These are phyloP conservation scores for Hemibagrus wyckioides DNA, from an alignment of 2,113 vertebrate genomes.

Conservation along the genomic window DNA sequence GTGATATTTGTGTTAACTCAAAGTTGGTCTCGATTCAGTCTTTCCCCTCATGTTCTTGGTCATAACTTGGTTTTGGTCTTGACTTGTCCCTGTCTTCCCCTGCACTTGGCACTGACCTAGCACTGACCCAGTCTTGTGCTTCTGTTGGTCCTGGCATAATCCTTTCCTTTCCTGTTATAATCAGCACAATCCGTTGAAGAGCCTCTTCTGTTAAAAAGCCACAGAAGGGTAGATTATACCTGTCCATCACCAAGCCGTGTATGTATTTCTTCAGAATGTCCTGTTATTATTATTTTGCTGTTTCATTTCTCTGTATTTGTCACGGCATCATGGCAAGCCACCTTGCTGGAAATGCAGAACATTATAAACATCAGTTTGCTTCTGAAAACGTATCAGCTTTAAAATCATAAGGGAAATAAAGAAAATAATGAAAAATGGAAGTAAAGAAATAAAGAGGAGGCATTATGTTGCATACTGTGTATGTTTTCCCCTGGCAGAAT, in stretches of 20 bases:
- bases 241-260: background rate
- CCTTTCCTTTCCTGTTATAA: background rate
- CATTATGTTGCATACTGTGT: slow-evolving; percentile 26
- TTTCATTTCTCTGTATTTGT: background rate
- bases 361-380: background rate
- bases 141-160: background rate
- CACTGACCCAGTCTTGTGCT: background rate
- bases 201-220: background rate
- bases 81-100: background rate
- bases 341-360: slow-evolving; percentile 12
- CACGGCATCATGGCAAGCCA: background rate
- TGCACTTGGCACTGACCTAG: background rate
- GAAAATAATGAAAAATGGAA: slow-evolving; percentile 1
- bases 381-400: background rate
- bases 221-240: background rate
- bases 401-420: slow-evolving; percentile 28
- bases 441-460: background rate
- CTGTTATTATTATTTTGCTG: background rate
- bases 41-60: background rate
- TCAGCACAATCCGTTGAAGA: background rate
- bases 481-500: background rate
- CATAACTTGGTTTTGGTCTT: background rate
- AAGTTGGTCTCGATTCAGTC: background rate
- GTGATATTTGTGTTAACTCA: background rate
- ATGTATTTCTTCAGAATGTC: background rate